Conservation (phyloP, 2,888 invertebrate species). For the Ommatoiulus sabulosus region DNA sequence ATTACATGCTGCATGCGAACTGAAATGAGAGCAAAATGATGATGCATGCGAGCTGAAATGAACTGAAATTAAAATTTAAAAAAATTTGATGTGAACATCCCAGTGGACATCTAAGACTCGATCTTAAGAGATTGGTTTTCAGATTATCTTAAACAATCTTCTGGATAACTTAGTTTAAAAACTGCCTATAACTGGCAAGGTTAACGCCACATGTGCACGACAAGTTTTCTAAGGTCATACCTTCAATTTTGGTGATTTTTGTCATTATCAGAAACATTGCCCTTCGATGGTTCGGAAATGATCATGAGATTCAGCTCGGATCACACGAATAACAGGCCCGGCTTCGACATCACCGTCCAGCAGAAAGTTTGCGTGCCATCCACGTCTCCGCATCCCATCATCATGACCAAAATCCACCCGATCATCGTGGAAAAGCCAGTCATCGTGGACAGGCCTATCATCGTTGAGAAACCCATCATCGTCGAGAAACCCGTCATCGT, state of each 20-base stretch:
- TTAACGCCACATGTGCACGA: too few species aligned
- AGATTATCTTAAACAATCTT: too few species aligned
- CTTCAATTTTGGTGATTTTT: not conserved
- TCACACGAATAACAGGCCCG: slow-evolving; percentile 61
- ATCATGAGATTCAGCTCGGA: slow-evolving; percentile 61
- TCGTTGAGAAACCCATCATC: not conserved
- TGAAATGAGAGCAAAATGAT: too few species aligned
- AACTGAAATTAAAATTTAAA: not conserved
- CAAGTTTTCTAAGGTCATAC: too few species aligned
- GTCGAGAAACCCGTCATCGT: not conserved
- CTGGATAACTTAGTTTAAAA: too few species aligned
- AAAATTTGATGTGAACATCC: too few species aligned
- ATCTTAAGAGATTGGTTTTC: too few species aligned
- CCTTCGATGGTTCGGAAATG: slow-evolving; percentile 61
- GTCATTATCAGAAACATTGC: slow-evolving; percentile 59
- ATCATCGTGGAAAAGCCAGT: not conserved
- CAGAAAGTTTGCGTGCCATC: slow-evolving; percentile 59
- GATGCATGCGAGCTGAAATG: too few species aligned
- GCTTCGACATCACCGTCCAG: slow-evolving; percentile 61
- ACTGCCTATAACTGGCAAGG: too few species aligned
- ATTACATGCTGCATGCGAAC: too few species aligned
- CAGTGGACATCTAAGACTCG: too few species aligned
- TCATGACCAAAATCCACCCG: slow-evolving; percentile 22
- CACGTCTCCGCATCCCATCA: slow-evolving; percentile 29
- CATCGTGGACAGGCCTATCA: slow-evolving; percentile 4